A percentile compares a stretch with the other conserved stretches of the same genome.
phyloP scores from a whole-genome alignment of 2,888 invertebrate genomes.

The Synanthedon andrenaeformis region DNA sequence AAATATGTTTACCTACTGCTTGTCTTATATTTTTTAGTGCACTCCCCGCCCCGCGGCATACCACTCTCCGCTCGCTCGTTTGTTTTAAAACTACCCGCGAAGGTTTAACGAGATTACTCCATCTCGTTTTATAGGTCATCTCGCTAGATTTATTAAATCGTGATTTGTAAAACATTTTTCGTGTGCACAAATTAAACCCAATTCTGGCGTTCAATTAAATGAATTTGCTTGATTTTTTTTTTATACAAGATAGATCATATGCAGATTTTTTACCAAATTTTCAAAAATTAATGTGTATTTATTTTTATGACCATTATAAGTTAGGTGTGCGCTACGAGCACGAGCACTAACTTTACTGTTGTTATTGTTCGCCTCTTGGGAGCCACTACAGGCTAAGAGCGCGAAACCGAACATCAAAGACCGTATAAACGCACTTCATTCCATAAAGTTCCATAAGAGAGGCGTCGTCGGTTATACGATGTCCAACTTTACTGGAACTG shows the following conservation, averaged over 20 bases:
- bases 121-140: slow-evolving; percentile 60
- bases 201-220: slow-evolving; percentile 50
- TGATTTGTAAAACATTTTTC: slow-evolving; percentile 53
- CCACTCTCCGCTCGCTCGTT: slow-evolving; percentile 18
- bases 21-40: not conserved
- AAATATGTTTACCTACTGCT: not conserved
- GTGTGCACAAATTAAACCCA: slow-evolving; percentile 46
- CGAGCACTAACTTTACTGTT: slow-evolving; percentile 42
- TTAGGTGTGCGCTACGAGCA: slow-evolving; percentile 35
- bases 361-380: slow-evolving; percentile 48
- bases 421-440: slow-evolving; percentile 61
- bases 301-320: slow-evolving; percentile 5
- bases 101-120: slow-evolving; percentile 60
- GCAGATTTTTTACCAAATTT: not conserved
- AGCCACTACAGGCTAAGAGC: slow-evolving; percentile 50
- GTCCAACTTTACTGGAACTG: slow-evolving; percentile 35
- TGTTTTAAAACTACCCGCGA: slow-evolving; percentile 55
- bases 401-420: slow-evolving; percentile 61
- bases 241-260: slow-evolving; percentile 5
- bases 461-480: slow-evolving; percentile 37
- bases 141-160: slow-evolving; percentile 52
- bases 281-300: too few species aligned
- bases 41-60: slow-evolving; percentile 10
- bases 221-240: slow-evolving; percentile 11
- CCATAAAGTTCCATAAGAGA: slow-evolving; percentile 57